Percentiles rank a stretch among this genome's conserved stretches.
Conservation (phyloP, 2,888 invertebrate genomes). For the Diadegma fenestrale region DNA sequence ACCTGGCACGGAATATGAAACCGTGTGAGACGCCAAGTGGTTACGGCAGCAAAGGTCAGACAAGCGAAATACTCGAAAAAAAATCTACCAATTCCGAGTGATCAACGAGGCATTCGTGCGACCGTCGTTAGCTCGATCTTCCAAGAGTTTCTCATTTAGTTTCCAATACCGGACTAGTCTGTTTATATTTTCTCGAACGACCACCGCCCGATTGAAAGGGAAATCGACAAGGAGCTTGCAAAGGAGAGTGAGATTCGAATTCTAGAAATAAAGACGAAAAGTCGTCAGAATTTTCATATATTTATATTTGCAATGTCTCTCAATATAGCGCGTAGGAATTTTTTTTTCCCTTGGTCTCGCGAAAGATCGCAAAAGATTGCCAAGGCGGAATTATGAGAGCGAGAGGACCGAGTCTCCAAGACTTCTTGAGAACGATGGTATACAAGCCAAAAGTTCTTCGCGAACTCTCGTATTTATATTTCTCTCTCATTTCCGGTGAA, state of each 20-base stretch:
- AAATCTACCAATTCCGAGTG: constrained; percentile 67
- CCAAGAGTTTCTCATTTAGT: constrained; percentile 18
- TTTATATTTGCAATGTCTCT: neutral
- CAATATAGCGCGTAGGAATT: constrained; percentile 12
- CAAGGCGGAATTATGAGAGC: constrained; percentile 43
- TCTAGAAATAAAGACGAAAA: constrained; percentile 8
- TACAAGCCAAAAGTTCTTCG: constrained; percentile 64
- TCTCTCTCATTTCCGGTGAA: constrained; percentile 71
- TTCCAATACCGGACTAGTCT: constrained; percentile 7
- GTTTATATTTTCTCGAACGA: constrained; percentile 20
- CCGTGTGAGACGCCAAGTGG: constrained; percentile 77
- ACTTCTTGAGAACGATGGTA: constrained; percentile 41
- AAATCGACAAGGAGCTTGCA: neutral
- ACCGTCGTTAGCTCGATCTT: constrained; percentile 75
- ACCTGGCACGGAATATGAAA: constrained; percentile 67
- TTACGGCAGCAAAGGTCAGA: neutral
- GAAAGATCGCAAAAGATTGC: constrained; percentile 43
- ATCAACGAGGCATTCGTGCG: constrained; percentile 80
- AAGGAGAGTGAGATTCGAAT: neutral
- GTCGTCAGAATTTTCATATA: neutral
- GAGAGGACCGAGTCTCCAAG: constrained; percentile 32
- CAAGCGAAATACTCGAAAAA: neutral
- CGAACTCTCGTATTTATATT: constrained; percentile 72
- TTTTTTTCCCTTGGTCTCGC: constrained; percentile 19
- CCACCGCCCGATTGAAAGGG: constrained; percentile 14